Base-by-base conservation (phyloP, 2,888 invertebrate genomes). In the Platycheirus albimanus region DNA sequence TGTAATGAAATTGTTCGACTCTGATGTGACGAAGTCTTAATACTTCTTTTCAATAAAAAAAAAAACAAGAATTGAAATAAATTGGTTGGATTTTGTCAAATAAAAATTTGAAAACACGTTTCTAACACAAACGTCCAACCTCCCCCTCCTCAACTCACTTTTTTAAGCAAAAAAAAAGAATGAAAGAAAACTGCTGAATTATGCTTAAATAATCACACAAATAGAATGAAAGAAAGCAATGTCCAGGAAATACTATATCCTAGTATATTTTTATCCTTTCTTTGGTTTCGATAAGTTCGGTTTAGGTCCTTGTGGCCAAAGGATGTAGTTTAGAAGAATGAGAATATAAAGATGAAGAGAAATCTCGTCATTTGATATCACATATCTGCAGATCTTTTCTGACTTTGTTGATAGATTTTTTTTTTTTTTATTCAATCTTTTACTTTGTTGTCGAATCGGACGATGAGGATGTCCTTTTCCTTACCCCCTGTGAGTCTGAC, bases 341-440 rank as follows among this genome's bases (percentile, higher is more conserved):
- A 28, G 30, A 30, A 51, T 15, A 38, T 5, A 15, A 30, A 33
- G 20, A 51, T 56, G 15, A 43, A 54, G 63, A 61, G 13, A 70
- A 63, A 76, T 63, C 61, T 63, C 36, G 45, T 63, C 76, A 77
- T 64, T 76, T 77, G 47, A 70, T 71, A 77, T 77, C 70, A 56
- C 54, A 77, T 49, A 70, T 70, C 70, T 70, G 20, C 41, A 49
- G 56, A 77, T 71, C 56, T 61, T 41, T 36, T 30, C 24, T 49
- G 33, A 54, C 52, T 63, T 70, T 51, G 43, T 52, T 67, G 58
- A 75, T 75, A 67, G 41, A 33, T 58, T 61, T 36, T 17, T 10
- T 13, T 33, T 24, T 33, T 3, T n/a, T n/a, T n/a, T n/a, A n/a
- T n/a, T n/a, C 24, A 4, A 33, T 33, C 30, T 33, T 17, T 15